Evolutionary conservation across 2,888 invertebrate species (phyloP).

Genomic region (Ornithoptera priamus): DNA sequence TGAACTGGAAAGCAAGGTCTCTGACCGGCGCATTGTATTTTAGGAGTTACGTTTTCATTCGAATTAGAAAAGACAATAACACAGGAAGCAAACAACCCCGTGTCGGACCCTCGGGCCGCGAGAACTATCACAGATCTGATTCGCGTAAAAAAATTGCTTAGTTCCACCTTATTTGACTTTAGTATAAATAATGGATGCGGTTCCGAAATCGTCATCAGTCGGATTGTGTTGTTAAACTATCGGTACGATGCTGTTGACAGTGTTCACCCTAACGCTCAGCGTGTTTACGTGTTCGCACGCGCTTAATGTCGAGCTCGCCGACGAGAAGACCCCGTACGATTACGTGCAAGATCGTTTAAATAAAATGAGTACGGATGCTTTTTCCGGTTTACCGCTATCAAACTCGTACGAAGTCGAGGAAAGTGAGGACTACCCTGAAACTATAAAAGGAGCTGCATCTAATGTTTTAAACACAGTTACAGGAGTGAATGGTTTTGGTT

Average conservation of each 20-base stretch:
- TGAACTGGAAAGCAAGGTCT: conserved; percentile 80
- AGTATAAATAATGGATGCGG: conserved; percentile 75
- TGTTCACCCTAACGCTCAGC: conserved; percentile 52
- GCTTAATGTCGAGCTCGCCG: conserved; percentile 57
- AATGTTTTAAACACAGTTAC: conserved; percentile 60
- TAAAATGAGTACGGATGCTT: conserved; percentile 54
- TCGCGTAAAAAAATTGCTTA: conserved; percentile 53
- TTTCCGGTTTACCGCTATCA: conserved; percentile 64
- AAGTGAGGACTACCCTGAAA: conserved; percentile 79
- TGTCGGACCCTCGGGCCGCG: conserved; percentile 56
- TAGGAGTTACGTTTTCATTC: conserved; percentile 70
- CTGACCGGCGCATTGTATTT: conserved; percentile 69
- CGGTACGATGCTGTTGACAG: conserved; percentile 61
- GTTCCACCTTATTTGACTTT: conserved; percentile 72
- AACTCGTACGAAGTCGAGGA: conserved; percentile 81
- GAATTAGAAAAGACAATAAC: conserved; percentile 74
- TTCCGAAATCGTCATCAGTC: conserved; percentile 70
- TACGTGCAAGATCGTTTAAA: conserved; percentile 69
- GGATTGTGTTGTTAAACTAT: conserved; percentile 55
- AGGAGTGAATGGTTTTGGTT: conserved; percentile 52
- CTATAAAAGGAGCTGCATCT: conserved; percentile 69
- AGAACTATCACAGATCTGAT: conserved; percentile 65
- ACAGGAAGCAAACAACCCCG: conserved; percentile 75
- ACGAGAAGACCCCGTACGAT: conserved; percentile 71
- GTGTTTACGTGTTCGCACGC: conserved; percentile 51